Percentiles rank a stretch among this genome's conserved stretches.
Conservation (phyloP, 2,888 invertebrate genomes). For the Acleris emargana region DNA sequence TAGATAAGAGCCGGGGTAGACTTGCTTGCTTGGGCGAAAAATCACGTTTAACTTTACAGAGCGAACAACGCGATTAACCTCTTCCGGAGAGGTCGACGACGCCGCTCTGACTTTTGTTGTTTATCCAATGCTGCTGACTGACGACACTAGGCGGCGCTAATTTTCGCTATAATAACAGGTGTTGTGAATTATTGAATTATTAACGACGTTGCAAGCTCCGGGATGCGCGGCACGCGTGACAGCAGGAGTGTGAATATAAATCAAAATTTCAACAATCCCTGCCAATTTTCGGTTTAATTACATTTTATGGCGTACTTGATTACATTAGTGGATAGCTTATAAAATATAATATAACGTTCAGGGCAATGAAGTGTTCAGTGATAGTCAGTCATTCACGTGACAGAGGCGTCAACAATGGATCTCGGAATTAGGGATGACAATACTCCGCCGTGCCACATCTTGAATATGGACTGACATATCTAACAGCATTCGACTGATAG, state of each 20-base stretch:
- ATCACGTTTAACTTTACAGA: constrained; percentile 20
- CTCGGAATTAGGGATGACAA: not conserved
- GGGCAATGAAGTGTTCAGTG: not conserved
- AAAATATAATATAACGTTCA: constrained; percentile 9
- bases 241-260: constrained; percentile 47
- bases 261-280: constrained; percentile 53
- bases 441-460: too few species aligned
- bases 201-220: constrained; percentile 35
- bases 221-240: constrained; percentile 36
- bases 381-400: not conserved
- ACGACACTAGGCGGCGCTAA: not conserved
- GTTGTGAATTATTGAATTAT: constrained; percentile 40
- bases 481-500: too few species aligned
- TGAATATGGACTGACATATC: too few species aligned
- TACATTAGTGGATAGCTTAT: constrained; percentile 24
- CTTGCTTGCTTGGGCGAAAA: constrained; percentile 26
- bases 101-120: too few species aligned
- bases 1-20: constrained; percentile 29
- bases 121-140: not conserved
- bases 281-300: constrained; percentile 58
- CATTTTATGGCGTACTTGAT: constrained; percentile 47
- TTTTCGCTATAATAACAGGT: constrained; percentile 10
- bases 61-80: not conserved
- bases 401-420: not conserved
- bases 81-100: too few species aligned